Base-by-base conservation (phyloP, 1,140 invertebrate genomes). In the Papilio aristodemus region DNA sequence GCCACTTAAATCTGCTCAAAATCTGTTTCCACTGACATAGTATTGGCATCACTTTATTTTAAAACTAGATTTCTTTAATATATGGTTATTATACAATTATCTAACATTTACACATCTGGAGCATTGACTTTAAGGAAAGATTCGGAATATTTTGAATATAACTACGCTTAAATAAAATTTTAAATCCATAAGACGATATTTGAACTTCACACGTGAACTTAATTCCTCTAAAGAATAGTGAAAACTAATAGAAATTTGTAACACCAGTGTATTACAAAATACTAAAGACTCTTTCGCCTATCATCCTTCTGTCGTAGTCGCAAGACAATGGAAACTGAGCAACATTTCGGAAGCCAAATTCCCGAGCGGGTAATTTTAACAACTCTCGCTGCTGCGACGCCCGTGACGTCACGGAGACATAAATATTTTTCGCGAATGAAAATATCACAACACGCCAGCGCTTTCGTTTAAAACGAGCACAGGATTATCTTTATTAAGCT, bases 321-420 rank as follows among this genome's bases (percentile, higher is more conserved):
- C 70, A 37, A 38, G 27, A 60, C 43, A 62, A 25, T 73, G 60
- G 60, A 67, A 39, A 67, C 57, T 10, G 25, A 22, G 22, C 38
- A 46, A 67, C 58, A 22, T 59, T 71, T 71, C 41, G 58, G 43
- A 67, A 57, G 57, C 41, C 70, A 50, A 71, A 77, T 78, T 76
- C 72, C 70, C 69, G 39, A 63, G 67, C 68, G 70, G 59, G 69
- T 78, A 77, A 79, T 74, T 79, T 81, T 78, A 77, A 75, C 76
- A 74, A 70, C 32, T 38, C 59, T 72, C 74, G 73, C 57, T 72
- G 71, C 43, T 11, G 1, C 66, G 74, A 66, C 76, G 73, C 76
- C 77, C 59, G 72, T 78, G 76, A 78, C 78, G 73, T 76, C 41
- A 71, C 62, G 67, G 3, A 17, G 7, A 38, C 38, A 41, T 38